Base-by-base conservation (phyloP, 2,888 invertebrate species). In the Pyrrhia umbra region DNA sequence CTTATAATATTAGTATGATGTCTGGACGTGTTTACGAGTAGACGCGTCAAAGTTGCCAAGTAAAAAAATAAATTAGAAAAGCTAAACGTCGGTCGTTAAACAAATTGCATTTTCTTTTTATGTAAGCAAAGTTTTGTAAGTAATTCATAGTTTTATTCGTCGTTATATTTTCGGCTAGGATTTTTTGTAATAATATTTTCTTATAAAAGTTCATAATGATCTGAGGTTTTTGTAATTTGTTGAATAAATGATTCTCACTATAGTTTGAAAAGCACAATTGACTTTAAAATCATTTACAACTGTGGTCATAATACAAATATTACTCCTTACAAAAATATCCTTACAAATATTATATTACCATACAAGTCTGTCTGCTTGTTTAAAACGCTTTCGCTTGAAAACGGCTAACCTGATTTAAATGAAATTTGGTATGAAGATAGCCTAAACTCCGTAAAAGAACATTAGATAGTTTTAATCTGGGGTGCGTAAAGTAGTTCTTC, bases 41-140 rank as follows among this genome's bases (percentile, higher is more conserved):
- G 27, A 45, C 60, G 23, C 68, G 40, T 60, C 43, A 68, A 70
- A 70, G 55, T 70, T 52, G 42, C n/a, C 8, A 40, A 56, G 75
- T 60, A 56, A 74, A 70, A n/a, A 74, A 70, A 68, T 74, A 74
- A 74, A 70, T 68, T 68, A 68, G 74, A 74, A 74, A 73, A 68
- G 68, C 42, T 60, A 74, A 74, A 68, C 30, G 46, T n/a, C 39
- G 51, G 34, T 43, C 68, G 58, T 73, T 67, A 73, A 58, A 69
- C 45, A 73, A 73, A 69, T 69, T 67, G 68, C 67, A 69, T 67
- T 69, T 58, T 46, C 54, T 73, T 59, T 73, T 59, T 69, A 15
- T 67, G 43, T 56, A 34, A 75, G 39, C 18, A 43, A 70, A 70
- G 46, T 68, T 70, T 74, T 68, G 49, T 68, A 69, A 70, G 49